Base-by-base conservation (phyloP, 2,797 vertebrate genomes). In the Synanceia verrucosa region DNA sequence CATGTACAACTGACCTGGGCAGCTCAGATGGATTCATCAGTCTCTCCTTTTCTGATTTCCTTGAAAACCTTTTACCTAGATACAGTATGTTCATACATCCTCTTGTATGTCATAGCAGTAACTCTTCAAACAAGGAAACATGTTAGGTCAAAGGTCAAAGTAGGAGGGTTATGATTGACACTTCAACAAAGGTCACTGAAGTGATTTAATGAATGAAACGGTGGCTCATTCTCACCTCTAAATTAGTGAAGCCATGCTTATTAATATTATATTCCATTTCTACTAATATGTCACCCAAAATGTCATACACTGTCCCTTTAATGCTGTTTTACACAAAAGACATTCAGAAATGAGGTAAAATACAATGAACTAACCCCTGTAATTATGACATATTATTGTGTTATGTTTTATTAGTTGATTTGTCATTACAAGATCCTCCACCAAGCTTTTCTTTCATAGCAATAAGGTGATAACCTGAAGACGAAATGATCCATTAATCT, bases 1-100 rank as follows among this genome's bases (percentile, higher is more conserved):
- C 53, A 89, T 94, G 90, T 94, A 94, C 92, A 94, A 92, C 93
- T 95, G 87, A 94, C n/a, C 47, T 3, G 39, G 18, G 46, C 16
- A 48, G 10, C 5, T 28, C 36, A 5, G 23, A 18, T 2, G 4
- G 31, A 52, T 33, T 21, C 50, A 8, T 59, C 50, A 3, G 5
- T 16, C 0, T 28, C 19, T 31, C 16, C n/a, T 12, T 4, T 11
- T 13, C 3, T 37, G 37, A 28, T 53, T 39, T 47, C 18, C 9
- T 12, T 16, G 16, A 2, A 2, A 13, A 29, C 6, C 28, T 18
- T 12, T 51, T n/a, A 8, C n/a, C n/a, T n/a, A n/a, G n/a, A n/a
- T n/a, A n/a, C n/a, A n/a, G n/a, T n/a, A n/a, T n/a, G n/a, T 55
- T 63, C 9, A 23, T 63, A 26, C 24, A n/a, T 9, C 2, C 23